Conservation (phyloP, 2,888 invertebrate genomes). For the Autographa gamma region DNA sequence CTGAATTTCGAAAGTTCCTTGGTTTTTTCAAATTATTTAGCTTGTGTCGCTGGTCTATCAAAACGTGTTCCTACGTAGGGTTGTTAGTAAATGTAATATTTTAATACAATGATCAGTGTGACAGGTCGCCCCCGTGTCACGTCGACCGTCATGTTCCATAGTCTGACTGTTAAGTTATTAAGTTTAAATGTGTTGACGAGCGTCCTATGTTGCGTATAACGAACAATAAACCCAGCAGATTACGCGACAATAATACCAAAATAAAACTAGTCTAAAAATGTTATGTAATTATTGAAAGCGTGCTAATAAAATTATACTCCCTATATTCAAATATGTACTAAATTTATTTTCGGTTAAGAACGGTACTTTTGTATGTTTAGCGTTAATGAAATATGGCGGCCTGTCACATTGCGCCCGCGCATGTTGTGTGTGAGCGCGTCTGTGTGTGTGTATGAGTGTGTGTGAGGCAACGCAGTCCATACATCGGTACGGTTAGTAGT, state of each 20-base stretch:
- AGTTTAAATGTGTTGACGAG: slow-evolving; percentile 52
- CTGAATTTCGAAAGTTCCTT: slow-evolving; percentile 8
- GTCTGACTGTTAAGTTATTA: slow-evolving; percentile 45
- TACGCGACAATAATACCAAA: slow-evolving; percentile 52
- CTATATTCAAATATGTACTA: slow-evolving; percentile 28
- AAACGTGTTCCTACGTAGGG: slow-evolving; percentile 29
- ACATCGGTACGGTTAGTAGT: slow-evolving; percentile 67
- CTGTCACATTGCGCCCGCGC: slow-evolving; percentile 55
- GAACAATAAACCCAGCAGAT: slow-evolving; percentile 9
- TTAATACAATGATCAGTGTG: slow-evolving; percentile 53
- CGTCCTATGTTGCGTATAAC: slow-evolving; percentile 30
- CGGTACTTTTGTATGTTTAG: slow-evolving; percentile 40
- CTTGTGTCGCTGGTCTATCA: slow-evolving; percentile 14
- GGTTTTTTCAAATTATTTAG: slow-evolving; percentile 16
- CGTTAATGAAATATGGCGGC: slow-evolving; percentile 54
- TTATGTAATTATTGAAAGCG: slow-evolving; percentile 38
- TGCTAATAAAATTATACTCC: slow-evolving; percentile 43
- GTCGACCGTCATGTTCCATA: slow-evolving; percentile 45
- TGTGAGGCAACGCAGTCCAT: slow-evolving; percentile 59
- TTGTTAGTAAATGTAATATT: slow-evolving; percentile 55
- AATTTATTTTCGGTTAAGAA: slow-evolving; percentile 25
- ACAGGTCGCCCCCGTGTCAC: slow-evolving; percentile 43
- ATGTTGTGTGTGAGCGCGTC: slow-evolving; percentile 51
- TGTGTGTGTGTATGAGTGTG: slow-evolving; percentile 56
- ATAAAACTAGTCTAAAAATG: slow-evolving; percentile 54